Evolutionary conservation across 2,113 vertebrate species (phyloP).

Genomic region (Rhinolophus ferrumequinum): DNA sequence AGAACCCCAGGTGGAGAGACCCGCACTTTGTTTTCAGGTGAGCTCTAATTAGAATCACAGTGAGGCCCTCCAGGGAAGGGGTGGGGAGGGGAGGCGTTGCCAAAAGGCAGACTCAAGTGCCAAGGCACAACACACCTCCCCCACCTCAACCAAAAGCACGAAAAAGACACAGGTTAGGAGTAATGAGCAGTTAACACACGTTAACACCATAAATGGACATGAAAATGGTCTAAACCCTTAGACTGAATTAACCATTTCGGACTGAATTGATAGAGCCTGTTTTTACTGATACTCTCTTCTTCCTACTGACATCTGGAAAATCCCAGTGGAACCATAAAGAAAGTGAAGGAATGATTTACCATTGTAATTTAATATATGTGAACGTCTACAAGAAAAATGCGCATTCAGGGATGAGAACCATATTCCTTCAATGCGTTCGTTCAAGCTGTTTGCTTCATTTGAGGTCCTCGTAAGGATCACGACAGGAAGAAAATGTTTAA

Average conservation of each 20-base stretch:
- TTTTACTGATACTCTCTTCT: not conserved
- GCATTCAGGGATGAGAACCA: fast-evolving
- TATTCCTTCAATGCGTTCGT: not conserved
- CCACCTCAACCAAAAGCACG: fast-evolving
- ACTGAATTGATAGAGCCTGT: not conserved
- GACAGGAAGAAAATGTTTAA: not conserved
- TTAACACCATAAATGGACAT: not conserved
- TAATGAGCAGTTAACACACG: not conserved
- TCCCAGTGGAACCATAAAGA: not conserved
- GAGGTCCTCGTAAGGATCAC: not conserved
- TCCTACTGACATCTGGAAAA: constrained; percentile 37
- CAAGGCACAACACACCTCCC: not conserved
- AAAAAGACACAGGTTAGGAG: not conserved
- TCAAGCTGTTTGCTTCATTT: not conserved
- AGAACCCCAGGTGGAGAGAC: not conserved
- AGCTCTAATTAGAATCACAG: constrained; percentile 21
- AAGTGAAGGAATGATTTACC: not conserved
- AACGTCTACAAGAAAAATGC: not conserved
- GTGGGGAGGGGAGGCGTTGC: too few relatives aligned
- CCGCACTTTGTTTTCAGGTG: not conserved
- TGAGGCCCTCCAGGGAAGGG: too few relatives aligned
- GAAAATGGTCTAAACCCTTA: not conserved
- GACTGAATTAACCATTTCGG: not conserved
- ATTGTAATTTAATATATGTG: not conserved
- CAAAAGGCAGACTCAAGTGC: not conserved